Percentiles rank a stretch among this genome's conserved stretches.
These are phyloP conservation scores for Stichodactyla helianthus DNA, from an alignment of 64 coral and sea anemone species.

Conservation along the genomic window DNA sequence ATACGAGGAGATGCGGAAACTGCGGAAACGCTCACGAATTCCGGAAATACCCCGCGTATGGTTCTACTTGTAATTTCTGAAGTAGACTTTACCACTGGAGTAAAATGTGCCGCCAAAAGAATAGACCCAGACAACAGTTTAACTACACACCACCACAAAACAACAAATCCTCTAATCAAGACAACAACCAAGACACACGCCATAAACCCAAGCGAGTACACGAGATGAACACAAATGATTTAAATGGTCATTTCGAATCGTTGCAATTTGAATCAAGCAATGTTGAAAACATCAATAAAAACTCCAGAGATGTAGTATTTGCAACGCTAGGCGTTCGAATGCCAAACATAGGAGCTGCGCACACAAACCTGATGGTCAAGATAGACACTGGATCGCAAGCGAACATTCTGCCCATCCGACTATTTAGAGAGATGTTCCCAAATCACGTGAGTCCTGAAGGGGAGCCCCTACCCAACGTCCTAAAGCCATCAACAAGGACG, in stretches of 20 bases:
- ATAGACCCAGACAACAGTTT: too few species aligned
- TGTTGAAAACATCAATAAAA: constrained; percentile 28
- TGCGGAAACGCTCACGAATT: constrained; percentile 7
- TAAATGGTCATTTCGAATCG: constrained; percentile 33
- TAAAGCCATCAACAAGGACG: constrained; percentile 31
- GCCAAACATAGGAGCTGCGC: neutral
- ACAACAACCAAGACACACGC: too few species aligned
- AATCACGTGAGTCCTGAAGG: constrained; percentile 30
- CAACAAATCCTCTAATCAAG: too few species aligned
- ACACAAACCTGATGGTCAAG: constrained; percentile 25
- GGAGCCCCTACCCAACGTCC: constrained; percentile 25
- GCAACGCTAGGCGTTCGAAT: constrained; percentile 25
- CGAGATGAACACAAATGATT: constrained; percentile 2
- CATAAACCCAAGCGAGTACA: too few species aligned
- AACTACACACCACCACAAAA: too few species aligned
- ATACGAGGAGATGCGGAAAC: constrained; percentile 19
- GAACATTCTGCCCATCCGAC: constrained; percentile 41
- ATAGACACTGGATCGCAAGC: too few species aligned
- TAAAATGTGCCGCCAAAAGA: too few species aligned
- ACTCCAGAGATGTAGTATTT: constrained; percentile 46
- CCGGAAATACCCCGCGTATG: neutral
- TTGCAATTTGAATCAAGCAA: constrained; percentile 40
- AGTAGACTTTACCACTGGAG: too few species aligned
- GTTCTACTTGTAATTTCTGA: too few species aligned
- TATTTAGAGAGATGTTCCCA: constrained; percentile 50